These are phyloP conservation scores for Fistularia tabacaria DNA, from an alignment of 2,797 vertebrate species.

Conservation along the genomic window DNA sequence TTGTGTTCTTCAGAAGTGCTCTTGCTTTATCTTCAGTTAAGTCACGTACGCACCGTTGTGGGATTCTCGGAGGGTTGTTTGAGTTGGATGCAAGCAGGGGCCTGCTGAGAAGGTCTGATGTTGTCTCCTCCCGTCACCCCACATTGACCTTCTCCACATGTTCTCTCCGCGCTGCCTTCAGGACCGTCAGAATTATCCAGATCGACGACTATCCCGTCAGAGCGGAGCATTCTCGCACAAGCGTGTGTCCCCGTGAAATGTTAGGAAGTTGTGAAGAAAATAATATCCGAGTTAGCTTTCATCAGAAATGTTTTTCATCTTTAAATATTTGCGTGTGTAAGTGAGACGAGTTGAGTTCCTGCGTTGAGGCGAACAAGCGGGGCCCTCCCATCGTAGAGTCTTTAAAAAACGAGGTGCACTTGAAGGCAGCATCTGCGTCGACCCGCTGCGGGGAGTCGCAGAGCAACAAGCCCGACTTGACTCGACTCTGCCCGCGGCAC, in stretches of 20 bases:
- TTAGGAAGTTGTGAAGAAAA: too few relatives aligned
- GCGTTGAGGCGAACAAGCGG: too few relatives aligned
- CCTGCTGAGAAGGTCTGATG: constrained; percentile 23
- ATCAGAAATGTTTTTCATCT: too few relatives aligned
- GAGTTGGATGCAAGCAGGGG: constrained; percentile 51
- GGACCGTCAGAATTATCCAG: background rate
- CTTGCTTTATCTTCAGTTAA: background rate
- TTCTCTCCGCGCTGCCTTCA: constrained; percentile 36
- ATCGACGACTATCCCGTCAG: too few relatives aligned
- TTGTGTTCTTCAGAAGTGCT: too few relatives aligned
- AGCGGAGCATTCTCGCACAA: too few relatives aligned
- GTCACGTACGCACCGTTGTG: background rate
- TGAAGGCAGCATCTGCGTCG: constrained; percentile 43
- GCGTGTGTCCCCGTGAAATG: too few relatives aligned
- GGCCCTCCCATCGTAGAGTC: accelerated
- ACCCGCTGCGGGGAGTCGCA: constrained; percentile 27
- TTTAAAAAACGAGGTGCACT: constrained; percentile 23
- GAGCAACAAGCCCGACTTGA: constrained; percentile 54
- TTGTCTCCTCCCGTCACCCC: constrained; percentile 29
- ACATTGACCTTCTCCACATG: constrained; percentile 27
- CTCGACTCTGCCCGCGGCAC: constrained; percentile 8
- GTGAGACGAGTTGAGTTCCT: too few relatives aligned
- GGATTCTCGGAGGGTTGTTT: constrained; percentile 1
- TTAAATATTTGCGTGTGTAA: too few relatives aligned
- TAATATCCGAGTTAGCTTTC: too few relatives aligned